A percentile compares a stretch with the other conserved stretches of the same genome.
Conservation (phyloP, 2,797 vertebrate species). For the Megaceryle alcyon region DNA sequence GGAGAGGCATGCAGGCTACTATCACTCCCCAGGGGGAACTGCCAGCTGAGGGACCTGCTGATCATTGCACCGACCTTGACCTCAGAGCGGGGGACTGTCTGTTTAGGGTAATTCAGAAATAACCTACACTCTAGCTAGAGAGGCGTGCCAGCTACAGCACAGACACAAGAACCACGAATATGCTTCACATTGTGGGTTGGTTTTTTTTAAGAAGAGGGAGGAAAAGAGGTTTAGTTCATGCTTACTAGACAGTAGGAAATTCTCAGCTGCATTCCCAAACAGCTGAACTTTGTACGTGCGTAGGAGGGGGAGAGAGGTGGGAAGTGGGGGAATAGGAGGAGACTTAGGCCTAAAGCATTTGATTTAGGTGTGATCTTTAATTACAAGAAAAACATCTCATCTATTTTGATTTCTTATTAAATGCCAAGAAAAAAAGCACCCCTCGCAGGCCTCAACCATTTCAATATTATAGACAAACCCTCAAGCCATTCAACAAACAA, state of each 20-base stretch:
- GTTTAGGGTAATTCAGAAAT: background rate
- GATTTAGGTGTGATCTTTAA: slow-evolving; percentile 41
- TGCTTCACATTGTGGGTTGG: background rate
- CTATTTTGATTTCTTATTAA: slow-evolving; percentile 47
- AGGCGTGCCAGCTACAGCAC: background rate
- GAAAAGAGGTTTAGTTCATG: background rate
- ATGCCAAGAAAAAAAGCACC: background rate
- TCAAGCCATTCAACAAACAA: slow-evolving; percentile 41
- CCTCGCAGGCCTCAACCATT: background rate
- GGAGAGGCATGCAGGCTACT: slow-evolving; percentile 10
- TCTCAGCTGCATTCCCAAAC: slow-evolving; percentile 23
- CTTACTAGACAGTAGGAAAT: slow-evolving; percentile 29
- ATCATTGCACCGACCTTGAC: slow-evolving; percentile 32
- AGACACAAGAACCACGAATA: rapidly evolving
- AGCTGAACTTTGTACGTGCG: background rate
- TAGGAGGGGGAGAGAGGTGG: background rate
- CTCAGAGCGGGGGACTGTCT: background rate
- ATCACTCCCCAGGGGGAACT: slow-evolving; percentile 19
- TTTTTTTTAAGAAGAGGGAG: background rate
- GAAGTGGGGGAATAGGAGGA: slow-evolving; percentile 4
- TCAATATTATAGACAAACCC: slow-evolving; percentile 9
- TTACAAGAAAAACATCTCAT: slow-evolving; percentile 37
- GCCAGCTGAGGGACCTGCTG: background rate
- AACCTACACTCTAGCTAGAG: background rate
- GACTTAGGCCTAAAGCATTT: slow-evolving; percentile 7